Base-by-base conservation (phyloP, 1,140 invertebrate genomes). In the Heliothis virescens region DNA sequence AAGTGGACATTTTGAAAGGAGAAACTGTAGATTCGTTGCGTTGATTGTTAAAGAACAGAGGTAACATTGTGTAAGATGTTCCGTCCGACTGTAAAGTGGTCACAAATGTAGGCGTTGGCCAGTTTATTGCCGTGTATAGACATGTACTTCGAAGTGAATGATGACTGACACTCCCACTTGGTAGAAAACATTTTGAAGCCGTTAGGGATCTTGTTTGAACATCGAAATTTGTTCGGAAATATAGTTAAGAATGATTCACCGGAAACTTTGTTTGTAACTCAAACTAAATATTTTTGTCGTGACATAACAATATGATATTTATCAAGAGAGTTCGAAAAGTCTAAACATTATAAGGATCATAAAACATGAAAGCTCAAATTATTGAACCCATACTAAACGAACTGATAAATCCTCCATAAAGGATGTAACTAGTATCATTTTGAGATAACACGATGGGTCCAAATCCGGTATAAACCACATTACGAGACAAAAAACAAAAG, bases 101-200 rank as follows among this genome's bases (percentile, higher is more conserved):
- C 77, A 72, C 77, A 71, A 79, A 79, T 60, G 77, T 79, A 79
- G 77, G 77, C 77, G 77, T 71, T 52, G 77, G 77, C 15, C 65
- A 72, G 53, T 78, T 79, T 79, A 79, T 71, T 69, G 41, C 67
- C 77, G 55, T 62, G 65, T 72, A 71, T 72, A 55, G 77, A 71
- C 77, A 72, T 62, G 67, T 62, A 79, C 52, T 77, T 74, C n/a
- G 18, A 18, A 77, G 67, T 81, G 82, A 83, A 81, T 79, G 82
- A 83, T 83, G 82, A 79, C 73, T 81, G 82, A 83, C 82, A 83
- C 82, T 63, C 79, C 79, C 77, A 83, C 79, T 76, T 72, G 11
- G 29, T 71, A 73, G 76, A 71, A 83, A 78, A 78, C 52, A 78
- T 78, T 78, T 78, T 59, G 62, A 78, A 67, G 62, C 53, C 52